Evolutionary conservation across 1,140 invertebrate species (phyloP), one percentile per base, ranked within the genome.

Genomic region (Sinonovacula constricta): DNA sequence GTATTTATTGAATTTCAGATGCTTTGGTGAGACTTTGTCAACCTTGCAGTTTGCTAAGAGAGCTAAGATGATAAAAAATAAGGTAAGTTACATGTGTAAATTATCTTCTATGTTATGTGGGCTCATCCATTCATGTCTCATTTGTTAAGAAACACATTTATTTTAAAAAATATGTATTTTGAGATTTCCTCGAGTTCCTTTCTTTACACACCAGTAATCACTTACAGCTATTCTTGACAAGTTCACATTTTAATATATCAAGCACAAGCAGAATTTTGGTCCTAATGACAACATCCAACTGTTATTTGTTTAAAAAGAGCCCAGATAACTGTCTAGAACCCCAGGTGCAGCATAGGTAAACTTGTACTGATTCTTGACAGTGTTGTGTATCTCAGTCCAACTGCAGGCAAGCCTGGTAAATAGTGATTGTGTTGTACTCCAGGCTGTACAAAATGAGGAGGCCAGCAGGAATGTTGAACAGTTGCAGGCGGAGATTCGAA

Each of bases 1-100:
- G 18, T 65, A 12, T 15, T 26, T 76, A 71, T 24, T 60, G 7
- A 39, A 66, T 75, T 85, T 26, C 74, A 89, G 88, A 66, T 89
- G 87, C 66, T 89, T 88, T 88, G 87, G 88, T 30, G 90, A 91
- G 75, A 90, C 88, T 26, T 68, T 91, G 26, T 90, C 88, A 49
- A 90, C 88, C 18, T 71, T 90, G 39, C 83, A 88, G 66, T 91
- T 90, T 89, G 89, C 88, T 2, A 84, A 85, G 65, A 74, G 86
- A 72, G 89, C 88, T 18, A 91, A 90, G 77, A 81, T 88, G 80
- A 91, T 91, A 3, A 89, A 89, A 79, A 91, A 90, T 65, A 90
- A 90, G 84, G 88, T 87, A 81, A 60, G 79, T 80, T 10, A 34
- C 3, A 51, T 54, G 10, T 18, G n/a, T n/a, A n/a, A n/a, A n/a